Evolutionary conservation across 1,140 invertebrate species (phyloP), one percentile per base, ranked within the genome.

Genomic region (Drosophila seguyi): DNA sequence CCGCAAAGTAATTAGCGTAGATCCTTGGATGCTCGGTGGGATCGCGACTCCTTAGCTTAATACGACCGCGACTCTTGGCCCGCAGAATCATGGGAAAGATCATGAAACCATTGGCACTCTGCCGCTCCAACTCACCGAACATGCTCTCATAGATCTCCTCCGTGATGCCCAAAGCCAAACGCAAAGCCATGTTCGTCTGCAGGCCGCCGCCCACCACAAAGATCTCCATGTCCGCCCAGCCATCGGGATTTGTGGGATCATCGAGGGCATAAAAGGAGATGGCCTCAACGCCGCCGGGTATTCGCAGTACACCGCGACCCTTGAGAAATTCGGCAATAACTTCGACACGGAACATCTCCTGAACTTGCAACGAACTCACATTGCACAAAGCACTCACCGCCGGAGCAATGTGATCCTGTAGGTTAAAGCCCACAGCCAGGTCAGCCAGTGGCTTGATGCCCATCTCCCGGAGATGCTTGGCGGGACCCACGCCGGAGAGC

Each of bases 401-500:
- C 6, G 95, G 94, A 0, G 95, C 95, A 18, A 96, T 95, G 73
- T 97, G 97, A 91, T 97, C 97, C 94, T 96, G 96, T 5, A 97
- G 91, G 87, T 97, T 97, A 53, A 95, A 95, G 2, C 96, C 96
- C 6, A 97, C 96, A n/a, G 94, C 95, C 18, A 96, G 93, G 93
- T 98, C 95, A 66, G 94, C 94, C 2, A 96, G 66, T 0, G 96
- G 94, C 2, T 94, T 93, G 34, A 97, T 95, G n/a, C 93, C 94
- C 41, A 95, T 73, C 16, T 94, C 83, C 39, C 93, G 85, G 14
- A 98, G 93, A 90, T 98, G 96, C 42, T 95, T 92, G 25, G 91
- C 94, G 0, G 96, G 96, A 11, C 97, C 97, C 18, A 98, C 94
- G 3, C 97, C 97, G 3, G 96, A 97, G 1, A 97, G 81, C 96